Evolutionary conservation across 2,797 vertebrate species (phyloP).

Genomic region (Xenentodon cancila): DNA sequence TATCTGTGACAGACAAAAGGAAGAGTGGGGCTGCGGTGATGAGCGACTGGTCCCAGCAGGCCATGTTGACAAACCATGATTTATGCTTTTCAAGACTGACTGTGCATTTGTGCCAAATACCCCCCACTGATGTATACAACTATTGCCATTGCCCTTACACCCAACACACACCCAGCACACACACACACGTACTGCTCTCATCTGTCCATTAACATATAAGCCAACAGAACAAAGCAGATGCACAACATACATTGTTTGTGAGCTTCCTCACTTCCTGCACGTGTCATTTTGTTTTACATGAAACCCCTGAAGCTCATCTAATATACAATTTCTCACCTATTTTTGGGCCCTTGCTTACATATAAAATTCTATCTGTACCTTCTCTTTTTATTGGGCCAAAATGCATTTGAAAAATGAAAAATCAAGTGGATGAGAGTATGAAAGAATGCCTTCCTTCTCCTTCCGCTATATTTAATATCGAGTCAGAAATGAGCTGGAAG

Average conservation of each 20-base stretch:
- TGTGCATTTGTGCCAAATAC: constrained; percentile 33
- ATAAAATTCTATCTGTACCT: constrained; percentile 10
- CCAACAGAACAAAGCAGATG: constrained; percentile 22
- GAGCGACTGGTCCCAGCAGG: constrained; percentile 23
- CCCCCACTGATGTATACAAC: constrained; percentile 21
- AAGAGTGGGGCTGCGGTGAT: constrained; percentile 8
- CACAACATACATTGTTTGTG: constrained; percentile 2
- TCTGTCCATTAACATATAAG: background rate
- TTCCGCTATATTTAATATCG: constrained; percentile 92
- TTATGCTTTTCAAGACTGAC: constrained; percentile 33
- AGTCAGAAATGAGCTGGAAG: constrained; percentile 95
- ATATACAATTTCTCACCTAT: too few relatives aligned
- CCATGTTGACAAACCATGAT: constrained; percentile 45
- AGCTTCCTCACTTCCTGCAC: constrained; percentile 16
- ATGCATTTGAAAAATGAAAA: constrained; percentile 65
- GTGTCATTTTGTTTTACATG: too few relatives aligned
- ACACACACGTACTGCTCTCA: background rate
- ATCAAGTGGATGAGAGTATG: constrained; percentile 66
- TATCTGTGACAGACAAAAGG: constrained; percentile 39
- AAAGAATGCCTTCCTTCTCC: constrained; percentile 45
- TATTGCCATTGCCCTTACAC: background rate
- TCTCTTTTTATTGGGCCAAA: constrained; percentile 67
- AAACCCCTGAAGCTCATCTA: too few relatives aligned
- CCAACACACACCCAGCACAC: background rate
- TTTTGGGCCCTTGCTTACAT: too few relatives aligned